A percentile compares a stretch with the other conserved stretches of the same genome.
Conservation (phyloP, 2,113 vertebrate genomes). For the Myrmophylax atrothorax region DNA sequence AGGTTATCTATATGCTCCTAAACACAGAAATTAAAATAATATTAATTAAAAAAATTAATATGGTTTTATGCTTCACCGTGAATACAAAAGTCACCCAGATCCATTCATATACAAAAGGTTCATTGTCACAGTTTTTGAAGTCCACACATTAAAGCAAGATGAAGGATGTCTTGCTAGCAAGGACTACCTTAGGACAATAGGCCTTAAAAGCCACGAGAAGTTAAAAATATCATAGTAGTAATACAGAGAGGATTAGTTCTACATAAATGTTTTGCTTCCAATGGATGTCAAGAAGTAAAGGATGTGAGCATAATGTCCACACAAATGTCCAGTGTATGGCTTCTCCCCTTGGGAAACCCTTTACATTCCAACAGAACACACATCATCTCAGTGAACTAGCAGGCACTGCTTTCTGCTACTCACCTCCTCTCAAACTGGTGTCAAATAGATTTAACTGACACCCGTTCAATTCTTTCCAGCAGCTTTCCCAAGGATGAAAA, state of each 20-base stretch:
- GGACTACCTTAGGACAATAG: background rate
- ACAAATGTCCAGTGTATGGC: background rate
- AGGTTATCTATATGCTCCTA: background rate
- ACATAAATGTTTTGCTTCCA: background rate
- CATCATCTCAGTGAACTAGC: too few relatives aligned
- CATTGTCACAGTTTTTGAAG: background rate
- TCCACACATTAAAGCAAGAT: background rate
- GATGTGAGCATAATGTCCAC: background rate
- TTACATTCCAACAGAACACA: background rate
- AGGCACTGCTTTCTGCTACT: background rate
- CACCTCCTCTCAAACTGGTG: background rate
- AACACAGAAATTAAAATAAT: background rate
- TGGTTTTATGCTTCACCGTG: background rate
- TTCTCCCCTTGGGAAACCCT: background rate
- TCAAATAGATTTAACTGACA: background rate
- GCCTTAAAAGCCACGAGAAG: background rate
- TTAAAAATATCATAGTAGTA: background rate
- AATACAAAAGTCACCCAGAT: background rate
- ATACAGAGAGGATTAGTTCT: background rate
- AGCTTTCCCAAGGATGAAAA: background rate
- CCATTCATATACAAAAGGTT: background rate
- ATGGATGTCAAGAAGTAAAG: background rate
- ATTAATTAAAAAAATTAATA: background rate
- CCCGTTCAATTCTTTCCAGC: background rate
- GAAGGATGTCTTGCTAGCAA: background rate